Evolutionary conservation across 2,113 vertebrate species (phyloP).

Genomic region (Sinocyclocheilus anshuiensis): DNA sequence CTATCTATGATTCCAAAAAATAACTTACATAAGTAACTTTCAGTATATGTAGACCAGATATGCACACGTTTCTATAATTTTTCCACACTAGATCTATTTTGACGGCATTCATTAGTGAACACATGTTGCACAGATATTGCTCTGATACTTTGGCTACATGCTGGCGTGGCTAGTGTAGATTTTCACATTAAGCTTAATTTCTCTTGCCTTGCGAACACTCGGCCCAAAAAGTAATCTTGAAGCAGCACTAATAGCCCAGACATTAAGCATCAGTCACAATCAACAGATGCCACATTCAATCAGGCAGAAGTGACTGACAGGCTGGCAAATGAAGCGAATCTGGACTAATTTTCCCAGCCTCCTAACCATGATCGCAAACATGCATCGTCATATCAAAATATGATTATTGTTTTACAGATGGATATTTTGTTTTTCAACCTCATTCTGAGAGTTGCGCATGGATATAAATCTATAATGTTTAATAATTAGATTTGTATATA

Average conservation of each 20-base stretch:
- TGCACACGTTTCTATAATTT: neutral
- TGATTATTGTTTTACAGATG: too few species aligned
- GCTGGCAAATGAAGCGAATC: conserved; percentile 5
- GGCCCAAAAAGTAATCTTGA: conserved; percentile 8
- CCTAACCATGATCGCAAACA: neutral
- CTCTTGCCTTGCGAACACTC: neutral
- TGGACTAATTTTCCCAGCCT: neutral
- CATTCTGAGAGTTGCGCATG: neutral
- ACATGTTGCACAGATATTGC: neutral
- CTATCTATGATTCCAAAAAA: too few species aligned
- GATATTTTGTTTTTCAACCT: neutral
- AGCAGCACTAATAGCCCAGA: conserved; percentile 20
- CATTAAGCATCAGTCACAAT: conserved; percentile 45
- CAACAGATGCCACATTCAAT: conserved; percentile 37
- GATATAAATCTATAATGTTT: neutral
- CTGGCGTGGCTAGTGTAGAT: neutral
- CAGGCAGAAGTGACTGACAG: conserved; percentile 36
- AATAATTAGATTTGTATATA: neutral
- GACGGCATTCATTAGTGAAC: neutral
- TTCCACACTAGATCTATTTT: neutral
- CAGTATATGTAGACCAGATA: too few species aligned
- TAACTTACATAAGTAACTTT: too few species aligned
- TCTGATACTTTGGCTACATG: neutral
- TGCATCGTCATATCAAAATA: neutral
- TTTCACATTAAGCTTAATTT: neutral